Conservation (phyloP, 1,140 invertebrate genomes). For the Akabosia matsudoensis region DNA sequence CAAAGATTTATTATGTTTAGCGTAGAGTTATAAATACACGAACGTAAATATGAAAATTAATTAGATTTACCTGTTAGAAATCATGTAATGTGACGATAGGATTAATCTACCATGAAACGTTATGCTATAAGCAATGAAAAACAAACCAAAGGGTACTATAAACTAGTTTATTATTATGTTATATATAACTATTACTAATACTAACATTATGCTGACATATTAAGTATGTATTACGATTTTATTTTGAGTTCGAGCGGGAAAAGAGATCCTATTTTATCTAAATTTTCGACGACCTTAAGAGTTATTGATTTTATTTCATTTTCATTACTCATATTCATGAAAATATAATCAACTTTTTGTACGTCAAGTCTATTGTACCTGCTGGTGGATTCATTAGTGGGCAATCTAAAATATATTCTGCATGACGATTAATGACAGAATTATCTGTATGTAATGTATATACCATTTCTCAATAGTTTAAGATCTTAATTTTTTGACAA, state of each 20-base stretch:
- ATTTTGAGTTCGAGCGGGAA: too few species aligned
- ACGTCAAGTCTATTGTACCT: neutral
- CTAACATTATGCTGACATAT: neutral
- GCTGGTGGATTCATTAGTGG: constrained; percentile 18
- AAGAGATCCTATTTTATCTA: neutral
- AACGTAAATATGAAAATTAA: too few species aligned
- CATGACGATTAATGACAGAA: neutral
- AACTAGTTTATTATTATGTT: neutral
- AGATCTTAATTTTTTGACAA: too few species aligned
- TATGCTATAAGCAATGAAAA: neutral
- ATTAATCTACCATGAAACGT: neutral
- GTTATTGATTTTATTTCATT: too few species aligned
- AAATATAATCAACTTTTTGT: neutral
- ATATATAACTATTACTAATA: neutral
- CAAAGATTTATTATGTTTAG: too few species aligned
- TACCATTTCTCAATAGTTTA: neutral
- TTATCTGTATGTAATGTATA: neutral
- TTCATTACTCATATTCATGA: neutral
- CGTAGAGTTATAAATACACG: too few species aligned
- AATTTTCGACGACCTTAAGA: neutral
- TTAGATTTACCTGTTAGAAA: neutral
- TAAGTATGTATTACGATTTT: too few species aligned
- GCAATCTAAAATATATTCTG: neutral
- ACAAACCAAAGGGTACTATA: neutral
- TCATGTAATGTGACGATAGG: neutral